phyloP scores from a whole-genome alignment of 2,888 invertebrate genomes.

The Rhagium mordax region DNA sequence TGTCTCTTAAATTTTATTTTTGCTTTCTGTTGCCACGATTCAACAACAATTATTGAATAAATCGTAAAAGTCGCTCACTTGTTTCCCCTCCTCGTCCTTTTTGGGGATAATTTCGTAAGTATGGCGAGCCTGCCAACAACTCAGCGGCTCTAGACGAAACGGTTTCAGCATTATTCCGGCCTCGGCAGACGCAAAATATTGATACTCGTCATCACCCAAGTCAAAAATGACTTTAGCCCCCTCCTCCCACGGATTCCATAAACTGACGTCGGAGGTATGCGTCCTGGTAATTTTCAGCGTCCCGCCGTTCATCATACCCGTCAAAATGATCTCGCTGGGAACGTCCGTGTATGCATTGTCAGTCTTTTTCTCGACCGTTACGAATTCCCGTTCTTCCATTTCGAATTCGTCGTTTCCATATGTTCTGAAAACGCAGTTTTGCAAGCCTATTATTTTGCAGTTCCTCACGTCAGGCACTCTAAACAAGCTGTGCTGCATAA shows the following conservation, averaged over 20 bases:
- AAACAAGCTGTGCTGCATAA: conserved; percentile 95
- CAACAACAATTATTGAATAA: conserved; percentile 30
- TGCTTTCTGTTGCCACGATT: no score
- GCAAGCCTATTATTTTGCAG: conserved; percentile 93
- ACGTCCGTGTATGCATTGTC: conserved; percentile 95
- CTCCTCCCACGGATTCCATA: conserved; percentile 98
- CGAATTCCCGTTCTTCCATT: conserved; percentile 82
- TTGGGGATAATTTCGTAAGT: conserved; percentile 1
- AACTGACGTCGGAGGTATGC: conserved; percentile 96
- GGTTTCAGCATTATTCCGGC: background rate
- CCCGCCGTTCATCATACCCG: conserved; percentile 91
- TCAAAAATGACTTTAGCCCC: conserved; percentile 93
- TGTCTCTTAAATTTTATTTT: background rate
- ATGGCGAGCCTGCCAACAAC: conserved; percentile 23
- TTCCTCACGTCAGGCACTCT: conserved; percentile 94
- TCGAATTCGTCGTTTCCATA: conserved; percentile 56
- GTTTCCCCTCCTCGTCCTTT: background rate
- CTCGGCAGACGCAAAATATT: conserved; percentile 18
- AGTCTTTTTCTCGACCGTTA: conserved; percentile 92
- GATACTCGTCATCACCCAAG: conserved; percentile 73
- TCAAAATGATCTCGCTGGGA: conserved; percentile 92
- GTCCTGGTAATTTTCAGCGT: conserved; percentile 95
- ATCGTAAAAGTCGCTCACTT: conserved; percentile 2
- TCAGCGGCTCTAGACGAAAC: background rate
- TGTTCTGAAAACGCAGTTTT: conserved; percentile 83